These are phyloP conservation scores for Apamea anceps DNA, from an alignment of 2,888 invertebrate species.

Conservation along the genomic window DNA sequence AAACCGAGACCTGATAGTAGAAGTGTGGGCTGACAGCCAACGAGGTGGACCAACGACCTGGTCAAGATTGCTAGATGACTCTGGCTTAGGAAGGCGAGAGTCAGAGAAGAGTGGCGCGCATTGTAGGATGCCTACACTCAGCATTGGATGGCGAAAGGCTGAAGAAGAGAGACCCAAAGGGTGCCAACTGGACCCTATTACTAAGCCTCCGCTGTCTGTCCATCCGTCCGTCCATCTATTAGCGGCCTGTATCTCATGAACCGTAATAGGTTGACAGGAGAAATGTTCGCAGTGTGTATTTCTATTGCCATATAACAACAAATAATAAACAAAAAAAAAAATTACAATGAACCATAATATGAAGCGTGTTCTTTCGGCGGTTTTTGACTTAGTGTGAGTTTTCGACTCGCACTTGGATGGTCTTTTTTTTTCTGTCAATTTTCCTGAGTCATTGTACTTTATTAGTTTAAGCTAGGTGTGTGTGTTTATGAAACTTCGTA, in stretches of 20 bases:
- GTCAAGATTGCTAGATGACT: too few species aligned
- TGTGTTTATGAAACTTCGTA: constrained; percentile 1
- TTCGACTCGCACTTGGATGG: neutral
- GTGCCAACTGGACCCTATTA: neutral
- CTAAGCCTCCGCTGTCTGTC: neutral
- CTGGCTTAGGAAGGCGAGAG: too few species aligned
- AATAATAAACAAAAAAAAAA: too few species aligned
- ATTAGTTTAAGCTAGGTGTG: constrained; percentile 28
- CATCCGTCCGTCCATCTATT: neutral
- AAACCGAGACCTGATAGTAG: too few species aligned
- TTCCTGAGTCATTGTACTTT: constrained; percentile 41
- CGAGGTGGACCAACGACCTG: too few species aligned
- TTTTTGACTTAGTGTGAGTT: neutral
- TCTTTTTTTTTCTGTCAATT: neutral
- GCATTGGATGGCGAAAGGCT: too few species aligned
- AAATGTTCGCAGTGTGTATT: neutral
- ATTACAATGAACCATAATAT: too few species aligned
- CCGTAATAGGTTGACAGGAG: neutral
- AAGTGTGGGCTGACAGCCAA: too few species aligned
- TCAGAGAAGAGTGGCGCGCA: too few species aligned
- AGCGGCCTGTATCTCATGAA: neutral
- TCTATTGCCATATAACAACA: neutral
- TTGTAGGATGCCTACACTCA: too few species aligned
- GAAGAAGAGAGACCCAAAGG: too few species aligned
- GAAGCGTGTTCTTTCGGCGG: neutral